A percentile compares a stretch with the other conserved stretches of the same genome.
Evolutionary conservation across 2,888 invertebrate species (phyloP).

Genomic region (Drosophila cracens): DNA sequence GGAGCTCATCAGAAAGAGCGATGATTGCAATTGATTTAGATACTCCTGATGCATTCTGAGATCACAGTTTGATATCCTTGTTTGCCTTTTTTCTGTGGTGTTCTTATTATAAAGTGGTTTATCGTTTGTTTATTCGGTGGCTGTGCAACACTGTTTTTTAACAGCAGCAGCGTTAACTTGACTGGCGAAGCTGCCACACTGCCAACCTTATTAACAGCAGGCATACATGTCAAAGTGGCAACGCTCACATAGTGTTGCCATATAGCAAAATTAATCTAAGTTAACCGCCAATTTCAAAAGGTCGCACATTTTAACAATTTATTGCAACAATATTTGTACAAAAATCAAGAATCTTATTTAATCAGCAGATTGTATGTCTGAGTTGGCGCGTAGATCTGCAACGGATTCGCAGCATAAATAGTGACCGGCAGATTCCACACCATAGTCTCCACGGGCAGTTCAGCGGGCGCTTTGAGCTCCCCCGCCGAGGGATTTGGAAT

Average conservation of each 20-base stretch:
- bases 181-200: not conserved
- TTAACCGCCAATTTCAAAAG: not conserved
- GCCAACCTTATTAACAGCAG: not conserved
- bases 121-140: not conserved
- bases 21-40: conserved; percentile 79
- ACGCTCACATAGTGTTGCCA: not conserved
- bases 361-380: conserved; percentile 78
- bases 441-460: conserved; percentile 98
- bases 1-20: conserved; percentile 78
- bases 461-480: conserved; percentile 93
- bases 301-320: conserved; percentile 13
- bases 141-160: conserved; percentile 14
- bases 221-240: not conserved
- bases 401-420: conserved; percentile 95
- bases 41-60: conserved; percentile 84
- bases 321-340: conserved; percentile 13
- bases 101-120: conserved; percentile 28
- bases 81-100: conserved; percentile 18
- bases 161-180: conserved; percentile 2
- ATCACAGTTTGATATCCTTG: not conserved
- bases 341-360: conserved; percentile 46
- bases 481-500: conserved; percentile 82
- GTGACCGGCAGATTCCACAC: conserved; percentile 98
- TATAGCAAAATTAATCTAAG: not conserved
- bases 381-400: conserved; percentile 90